These are phyloP conservation scores for Aurelia sp. DNA, from an alignment of 30 jellyfish, hydroid and myxozoan species.

Conservation along the genomic window DNA sequence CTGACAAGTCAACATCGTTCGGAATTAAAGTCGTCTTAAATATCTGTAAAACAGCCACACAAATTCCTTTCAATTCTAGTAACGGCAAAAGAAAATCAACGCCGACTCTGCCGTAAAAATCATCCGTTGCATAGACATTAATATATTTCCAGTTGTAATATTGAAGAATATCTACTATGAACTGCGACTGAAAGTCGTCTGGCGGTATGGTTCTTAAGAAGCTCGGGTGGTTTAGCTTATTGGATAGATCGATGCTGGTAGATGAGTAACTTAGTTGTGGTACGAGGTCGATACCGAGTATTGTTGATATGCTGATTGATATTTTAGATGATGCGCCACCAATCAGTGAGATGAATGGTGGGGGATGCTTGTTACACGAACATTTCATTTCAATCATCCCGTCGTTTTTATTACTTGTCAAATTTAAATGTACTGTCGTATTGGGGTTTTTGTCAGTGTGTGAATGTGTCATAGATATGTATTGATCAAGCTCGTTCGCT, in stretches of 20 bases:
- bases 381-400: not conserved
- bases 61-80: slow-evolving; percentile 34
- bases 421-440: not conserved
- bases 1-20: slow-evolving; percentile 5
- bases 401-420: not conserved
- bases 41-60: slow-evolving; percentile 45
- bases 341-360: slow-evolving; percentile 58
- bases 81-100: slow-evolving; percentile 53
- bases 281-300: slow-evolving; percentile 58
- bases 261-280: slow-evolving; percentile 94
- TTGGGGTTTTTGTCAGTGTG: not conserved
- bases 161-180: slow-evolving; percentile 68
- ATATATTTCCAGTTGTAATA: slow-evolving; percentile 84
- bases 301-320: slow-evolving; percentile 50
- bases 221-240: slow-evolving; percentile 63
- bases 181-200: slow-evolving; percentile 77
- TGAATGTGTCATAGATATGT: not conserved
- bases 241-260: slow-evolving; percentile 71
- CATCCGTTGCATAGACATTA: slow-evolving; percentile 82
- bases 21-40: slow-evolving; percentile 20
- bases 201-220: slow-evolving; percentile 93
- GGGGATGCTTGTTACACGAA: slow-evolving; percentile 5
- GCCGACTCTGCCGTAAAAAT: slow-evolving; percentile 90
- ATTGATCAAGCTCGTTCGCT: not conserved
- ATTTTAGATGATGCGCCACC: slow-evolving; percentile 92